Evolutionary conservation across 2,888 invertebrate genomes (phyloP), one percentile per base, ranked within the genome.

Genomic region (Rosalia funebris): DNA sequence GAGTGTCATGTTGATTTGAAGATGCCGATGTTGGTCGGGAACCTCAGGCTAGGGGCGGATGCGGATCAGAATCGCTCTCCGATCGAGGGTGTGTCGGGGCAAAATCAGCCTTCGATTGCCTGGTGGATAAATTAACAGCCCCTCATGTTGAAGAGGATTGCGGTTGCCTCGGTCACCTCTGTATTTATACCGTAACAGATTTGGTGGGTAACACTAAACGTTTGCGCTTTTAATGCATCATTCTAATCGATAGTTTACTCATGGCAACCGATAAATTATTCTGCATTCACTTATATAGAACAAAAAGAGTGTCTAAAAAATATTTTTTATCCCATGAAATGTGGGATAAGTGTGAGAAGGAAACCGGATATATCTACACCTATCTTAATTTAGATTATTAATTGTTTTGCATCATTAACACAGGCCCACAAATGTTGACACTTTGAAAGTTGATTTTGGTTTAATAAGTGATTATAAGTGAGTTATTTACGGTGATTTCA

Each of bases 101-200:
- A 14, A 20, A 25, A 50, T 53, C 53, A 48, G 36, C 42, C 12
- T 11, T 42, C 57, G 60, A 65, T 65, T 60, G 52, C 46, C 44
- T 39, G 52, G 48, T 48, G 53, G 62, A 65, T 65, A 65, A 65
- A 65, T 65, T 65, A 62, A 60, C 62, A 50, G 57, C 65, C 46
- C 55, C 45, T 53, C n/a, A 60, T 57, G 60, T 57, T 60, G 59
- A 60, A 52, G 48, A 60, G 65, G 60, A 65, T 50, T 57, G 60
- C 48, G 65, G 60, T 62, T 55, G 59, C 57, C 57, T 65, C 37
- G 62, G 61, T 62, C 65, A 62, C 65, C 42, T 53, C 53, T 53
- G 31, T 16, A 53, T 53, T 53, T 53, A 41, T 20, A 31, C 53
- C 53, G 32, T 32, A 53, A 42, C 53, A 17, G 53, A 53, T 53